Evolutionary conservation across 2,797 vertebrate species (phyloP).

Genomic region (Brachymystax lenok): DNA sequence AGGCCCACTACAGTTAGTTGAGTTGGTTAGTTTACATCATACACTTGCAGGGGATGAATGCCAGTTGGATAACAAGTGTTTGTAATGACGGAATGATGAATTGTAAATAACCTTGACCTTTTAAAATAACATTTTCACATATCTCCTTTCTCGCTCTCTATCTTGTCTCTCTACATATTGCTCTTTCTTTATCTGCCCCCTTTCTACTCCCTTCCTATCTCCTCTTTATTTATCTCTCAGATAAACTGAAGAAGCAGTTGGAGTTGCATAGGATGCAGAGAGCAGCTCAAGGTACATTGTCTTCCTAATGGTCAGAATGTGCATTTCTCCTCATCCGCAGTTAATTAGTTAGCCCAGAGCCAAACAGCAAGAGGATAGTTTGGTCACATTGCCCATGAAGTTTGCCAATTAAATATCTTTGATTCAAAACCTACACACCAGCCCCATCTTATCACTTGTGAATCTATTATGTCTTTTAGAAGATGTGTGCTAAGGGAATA

Average conservation of each 20-base stretch:
- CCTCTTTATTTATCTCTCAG: slow-evolving; percentile 60
- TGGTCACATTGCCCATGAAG: background rate
- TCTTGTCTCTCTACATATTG: background rate
- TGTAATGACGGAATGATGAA: slow-evolving; percentile 1
- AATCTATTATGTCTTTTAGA: background rate
- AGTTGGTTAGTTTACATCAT: background rate
- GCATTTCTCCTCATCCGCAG: background rate
- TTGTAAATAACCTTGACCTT: slow-evolving; percentile 3
- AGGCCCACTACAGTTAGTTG: too few relatives aligned
- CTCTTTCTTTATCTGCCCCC: background rate
- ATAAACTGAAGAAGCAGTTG: slow-evolving; percentile 82
- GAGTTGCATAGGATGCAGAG: slow-evolving; percentile 78
- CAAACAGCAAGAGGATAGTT: background rate
- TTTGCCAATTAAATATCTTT: slow-evolving; percentile 13
- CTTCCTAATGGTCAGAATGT: slow-evolving; percentile 2
- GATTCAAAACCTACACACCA: background rate
- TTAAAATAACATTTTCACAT: background rate
- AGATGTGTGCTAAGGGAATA: background rate
- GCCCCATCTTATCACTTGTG: background rate
- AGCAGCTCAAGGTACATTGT: slow-evolving; percentile 78
- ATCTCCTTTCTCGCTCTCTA: background rate
- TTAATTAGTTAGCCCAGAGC: background rate
- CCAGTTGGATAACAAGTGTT: background rate
- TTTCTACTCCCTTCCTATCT: background rate
- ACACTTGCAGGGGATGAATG: background rate